A percentile compares a stretch with the other conserved stretches of the same genome.
Conservation (phyloP, 2,113 vertebrate species). For the Phodopus roborovskii region DNA sequence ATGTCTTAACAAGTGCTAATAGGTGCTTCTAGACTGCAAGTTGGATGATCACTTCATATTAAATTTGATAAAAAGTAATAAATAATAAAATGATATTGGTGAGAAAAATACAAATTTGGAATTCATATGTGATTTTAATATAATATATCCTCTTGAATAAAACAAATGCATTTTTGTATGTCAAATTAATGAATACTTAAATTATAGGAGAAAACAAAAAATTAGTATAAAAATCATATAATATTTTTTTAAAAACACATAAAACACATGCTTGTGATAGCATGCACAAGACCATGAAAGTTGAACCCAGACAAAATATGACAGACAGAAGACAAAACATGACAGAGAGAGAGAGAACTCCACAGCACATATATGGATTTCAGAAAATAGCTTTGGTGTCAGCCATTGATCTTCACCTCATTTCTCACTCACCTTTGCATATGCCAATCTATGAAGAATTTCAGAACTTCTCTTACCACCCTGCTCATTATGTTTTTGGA, state of each 20-base stretch:
- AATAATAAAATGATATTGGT: neutral
- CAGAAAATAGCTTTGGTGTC: neutral
- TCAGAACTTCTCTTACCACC: too few relatives aligned
- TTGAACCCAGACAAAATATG: neutral
- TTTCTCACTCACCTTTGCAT: neutral
- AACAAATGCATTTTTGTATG: neutral
- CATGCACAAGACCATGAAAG: neutral
- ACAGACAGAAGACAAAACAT: too few relatives aligned
- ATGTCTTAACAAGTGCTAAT: neutral
- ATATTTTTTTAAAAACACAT: neutral
- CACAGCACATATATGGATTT: neutral
- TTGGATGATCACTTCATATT: neutral
- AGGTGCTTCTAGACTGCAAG: neutral
- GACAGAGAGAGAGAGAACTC: too few relatives aligned
- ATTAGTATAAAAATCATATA: neutral
- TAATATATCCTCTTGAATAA: neutral
- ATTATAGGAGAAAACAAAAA: neutral
- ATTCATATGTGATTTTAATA: neutral
- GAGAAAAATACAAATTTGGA: neutral
- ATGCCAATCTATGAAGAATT: neutral
- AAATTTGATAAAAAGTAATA: neutral
- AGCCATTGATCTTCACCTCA: neutral
- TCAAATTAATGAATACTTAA: neutral
- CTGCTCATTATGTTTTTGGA: too few relatives aligned
- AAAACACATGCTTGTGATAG: neutral